Evolutionary conservation across 1,140 invertebrate genomes (phyloP).

Genomic region (Zaprionus davidi): DNA sequence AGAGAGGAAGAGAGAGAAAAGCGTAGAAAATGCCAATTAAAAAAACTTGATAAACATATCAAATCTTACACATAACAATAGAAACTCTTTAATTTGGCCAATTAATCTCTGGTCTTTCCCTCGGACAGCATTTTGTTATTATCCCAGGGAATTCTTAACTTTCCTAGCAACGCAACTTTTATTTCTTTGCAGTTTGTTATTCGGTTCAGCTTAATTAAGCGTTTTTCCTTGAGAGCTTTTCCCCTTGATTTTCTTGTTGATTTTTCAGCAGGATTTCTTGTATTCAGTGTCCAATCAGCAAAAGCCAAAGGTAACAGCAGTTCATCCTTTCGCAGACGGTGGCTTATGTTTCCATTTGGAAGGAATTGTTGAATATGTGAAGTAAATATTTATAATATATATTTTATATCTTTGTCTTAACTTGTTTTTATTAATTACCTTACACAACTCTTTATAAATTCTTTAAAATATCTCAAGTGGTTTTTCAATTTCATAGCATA

Average conservation of each 20-base stretch:
- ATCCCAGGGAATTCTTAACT: not conserved
- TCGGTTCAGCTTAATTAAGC: not conserved
- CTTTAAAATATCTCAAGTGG: not conserved
- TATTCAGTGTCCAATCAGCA: not conserved
- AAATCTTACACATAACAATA: not conserved
- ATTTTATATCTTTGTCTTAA: no score
- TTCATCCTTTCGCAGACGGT: not conserved
- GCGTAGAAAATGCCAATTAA: slow-evolving; percentile 17
- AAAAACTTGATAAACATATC: slow-evolving; percentile 20
- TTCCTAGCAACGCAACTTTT: not conserved
- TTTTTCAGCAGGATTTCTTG: not conserved
- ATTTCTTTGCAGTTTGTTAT: not conserved
- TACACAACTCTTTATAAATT: no score
- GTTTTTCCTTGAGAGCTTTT: not conserved
- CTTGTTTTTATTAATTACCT: no score
- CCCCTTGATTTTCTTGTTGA: not conserved
- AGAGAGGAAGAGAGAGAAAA: slow-evolving; percentile 10
- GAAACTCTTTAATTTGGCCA: slow-evolving; percentile 7
- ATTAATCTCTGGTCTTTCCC: not conserved
- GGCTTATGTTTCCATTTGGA: not conserved
- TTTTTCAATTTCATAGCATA: not conserved
- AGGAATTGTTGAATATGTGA: not conserved
- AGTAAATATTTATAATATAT: no score
- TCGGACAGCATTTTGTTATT: not conserved
- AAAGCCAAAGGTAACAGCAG: not conserved